A percentile compares a stretch with the other conserved stretches of the same genome.
phyloP scores from a whole-genome alignment of 2,797 vertebrate genomes.

The Tokudaia tokunoshimensis region DNA sequence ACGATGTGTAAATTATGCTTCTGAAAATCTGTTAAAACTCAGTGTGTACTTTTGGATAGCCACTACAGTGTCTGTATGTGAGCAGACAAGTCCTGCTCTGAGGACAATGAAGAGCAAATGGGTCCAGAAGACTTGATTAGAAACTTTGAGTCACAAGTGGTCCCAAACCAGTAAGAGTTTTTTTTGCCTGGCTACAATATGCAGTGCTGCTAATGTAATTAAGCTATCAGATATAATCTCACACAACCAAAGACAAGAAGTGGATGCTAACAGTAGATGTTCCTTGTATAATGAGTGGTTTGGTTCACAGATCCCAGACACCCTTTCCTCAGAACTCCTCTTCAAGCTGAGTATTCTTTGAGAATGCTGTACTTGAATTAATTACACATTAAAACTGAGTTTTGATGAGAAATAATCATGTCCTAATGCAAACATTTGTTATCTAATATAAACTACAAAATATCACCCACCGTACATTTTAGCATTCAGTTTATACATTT shows the following conservation, averaged over 20 bases:
- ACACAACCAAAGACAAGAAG: background rate
- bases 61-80: background rate
- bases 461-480: background rate
- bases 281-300: background rate
- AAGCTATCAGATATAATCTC: background rate
- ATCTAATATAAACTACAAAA: background rate
- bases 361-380: background rate
- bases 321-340: background rate
- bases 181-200: background rate
- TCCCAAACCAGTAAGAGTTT: background rate
- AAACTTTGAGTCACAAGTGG: background rate
- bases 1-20: slow-evolving; percentile 7
- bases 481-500: background rate
- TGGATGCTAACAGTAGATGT: background rate
- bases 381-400: background rate
- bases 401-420: background rate
- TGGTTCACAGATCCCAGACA: no score
- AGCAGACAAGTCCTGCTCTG: background rate
- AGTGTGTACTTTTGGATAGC: background rate
- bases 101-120: background rate
- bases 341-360: background rate
- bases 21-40: background rate
- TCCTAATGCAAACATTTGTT: background rate
- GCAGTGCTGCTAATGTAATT: background rate
- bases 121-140: background rate